A percentile compares a stretch with the other conserved stretches of the same genome.
Conservation (phyloP, 92 coral and sea anemone species). For the Desmophyllum pertusum region DNA sequence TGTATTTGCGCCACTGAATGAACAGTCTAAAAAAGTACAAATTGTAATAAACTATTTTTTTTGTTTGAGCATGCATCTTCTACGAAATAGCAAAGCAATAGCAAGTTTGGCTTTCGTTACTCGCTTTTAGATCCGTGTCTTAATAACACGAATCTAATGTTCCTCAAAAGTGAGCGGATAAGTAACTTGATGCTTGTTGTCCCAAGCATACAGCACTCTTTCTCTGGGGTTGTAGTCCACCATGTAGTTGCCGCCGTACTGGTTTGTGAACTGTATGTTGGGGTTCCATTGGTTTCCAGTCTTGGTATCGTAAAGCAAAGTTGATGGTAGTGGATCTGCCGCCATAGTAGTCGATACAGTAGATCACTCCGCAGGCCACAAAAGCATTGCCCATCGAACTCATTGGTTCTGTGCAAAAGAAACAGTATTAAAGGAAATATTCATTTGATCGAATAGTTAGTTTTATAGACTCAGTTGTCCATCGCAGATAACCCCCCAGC, state of each 20-base stretch:
- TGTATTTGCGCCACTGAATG: neutral
- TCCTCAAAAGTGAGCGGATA: neutral
- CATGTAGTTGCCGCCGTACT: neutral
- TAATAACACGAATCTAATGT: neutral
- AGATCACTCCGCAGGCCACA: constrained; percentile 37
- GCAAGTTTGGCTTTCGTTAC: neutral
- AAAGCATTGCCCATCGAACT: constrained; percentile 29
- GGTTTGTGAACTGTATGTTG: neutral
- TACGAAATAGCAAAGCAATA: neutral
- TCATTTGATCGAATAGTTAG: too few relatives aligned
- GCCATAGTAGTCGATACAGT: constrained; percentile 26
- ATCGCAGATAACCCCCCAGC: too few relatives aligned
- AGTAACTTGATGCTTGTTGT: neutral
- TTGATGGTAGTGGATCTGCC: constrained; percentile 44
- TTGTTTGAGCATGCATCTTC: too few relatives aligned
- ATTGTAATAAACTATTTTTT: neutral
- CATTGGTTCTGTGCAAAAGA: constrained; percentile 10
- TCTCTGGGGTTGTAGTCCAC: neutral
- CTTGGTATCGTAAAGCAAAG: constrained; percentile 44
- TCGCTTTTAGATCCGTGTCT: neutral
- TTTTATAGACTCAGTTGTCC: too few relatives aligned
- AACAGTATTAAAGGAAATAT: too few relatives aligned
- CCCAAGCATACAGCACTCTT: neutral
- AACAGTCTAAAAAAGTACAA: neutral
- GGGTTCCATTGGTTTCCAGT: neutral